Percentiles rank a stretch among this genome's conserved stretches.
phyloP scores from a whole-genome alignment of 2,888 invertebrate genomes.

The Portevinia maculata region DNA sequence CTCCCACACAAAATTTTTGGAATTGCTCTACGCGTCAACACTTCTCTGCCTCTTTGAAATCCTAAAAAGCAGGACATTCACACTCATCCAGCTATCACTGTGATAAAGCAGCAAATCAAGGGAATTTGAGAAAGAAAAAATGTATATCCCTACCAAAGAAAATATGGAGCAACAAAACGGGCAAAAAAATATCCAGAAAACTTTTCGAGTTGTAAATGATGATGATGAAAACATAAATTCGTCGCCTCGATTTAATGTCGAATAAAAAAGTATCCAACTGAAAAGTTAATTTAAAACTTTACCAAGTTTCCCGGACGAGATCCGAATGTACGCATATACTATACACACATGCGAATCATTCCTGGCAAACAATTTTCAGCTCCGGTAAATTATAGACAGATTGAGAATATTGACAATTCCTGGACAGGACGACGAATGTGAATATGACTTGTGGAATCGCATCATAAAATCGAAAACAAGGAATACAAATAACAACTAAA shows the following conservation, averaged over 20 bases:
- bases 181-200: conserved; percentile 10
- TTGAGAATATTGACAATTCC: conserved; percentile 36
- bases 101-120: conserved; percentile 7
- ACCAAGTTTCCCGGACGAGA: neutral
- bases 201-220: conserved; percentile 60
- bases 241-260: conserved; percentile 60
- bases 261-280: conserved; percentile 54
- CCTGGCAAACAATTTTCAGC: conserved; percentile 1
- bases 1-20: conserved; percentile 51
- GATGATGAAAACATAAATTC: conserved; percentile 67
- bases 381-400: conserved; percentile 1
- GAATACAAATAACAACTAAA: neutral
- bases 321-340: too few species aligned
- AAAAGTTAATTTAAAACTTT: conserved; percentile 68
- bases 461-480: conserved; percentile 35
- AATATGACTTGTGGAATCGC: conserved; percentile 33
- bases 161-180: too few species aligned
- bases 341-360: neutral
- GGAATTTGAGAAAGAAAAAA: conserved; percentile 6
- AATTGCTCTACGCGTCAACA: conserved; percentile 57
- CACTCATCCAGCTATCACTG: neutral
- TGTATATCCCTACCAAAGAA: neutral
- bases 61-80: neutral
- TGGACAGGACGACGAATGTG: conserved; percentile 31
- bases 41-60: conserved; percentile 18